Base-by-base conservation (phyloP, 2,888 invertebrate species). In the Drepanosiphum platanoidis region DNA sequence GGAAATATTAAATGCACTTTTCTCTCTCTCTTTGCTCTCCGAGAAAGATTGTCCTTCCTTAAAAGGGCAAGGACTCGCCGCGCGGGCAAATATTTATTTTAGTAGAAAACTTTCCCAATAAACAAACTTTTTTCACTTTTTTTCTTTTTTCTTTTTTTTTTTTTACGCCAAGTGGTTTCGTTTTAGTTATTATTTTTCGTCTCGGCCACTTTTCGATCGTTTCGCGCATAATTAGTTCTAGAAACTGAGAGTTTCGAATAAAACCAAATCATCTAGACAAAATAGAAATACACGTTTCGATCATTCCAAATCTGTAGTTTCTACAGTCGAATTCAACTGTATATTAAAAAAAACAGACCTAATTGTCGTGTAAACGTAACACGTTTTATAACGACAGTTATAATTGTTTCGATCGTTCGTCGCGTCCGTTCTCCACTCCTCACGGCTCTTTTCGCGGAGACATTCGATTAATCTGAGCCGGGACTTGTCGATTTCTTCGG, bases 71-170 rank as follows among this genome's bases (percentile, higher is more conserved):
- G 32, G 46, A 34, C 61, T 61, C 27, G 66, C n/a, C 18, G 75
- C 66, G 5, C 30, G 34, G 52, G 77, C 66, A 75, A 84, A 84
- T 84, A 84, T 75, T 84, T 84, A 84, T 84, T 77, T 77, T 68
- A 77, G 75, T 58, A 58, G 52, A 32, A 84, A 84, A 84, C 84
- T 84, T 84, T 84, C 22, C 30, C 84, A 84, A 84, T 84, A 84
- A 84, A 77, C 34, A 68, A 84, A 84, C 66, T 77, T 84, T 84
- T 75, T n/a, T n/a, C n/a, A n/a, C n/a, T n/a, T n/a, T n/a, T n/a
- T n/a, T n/a, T n/a, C 68, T 75, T 75, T 27, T 34, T 77, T 36
- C 27, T 34, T 75, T 75, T 75, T 27, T 34, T 77, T 36, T 36
- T 34, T 75, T 27, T 22, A 32, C 32, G 8, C 4, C 0, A 42